Evolutionary conservation across 2,888 invertebrate genomes (phyloP).

Genomic region (Mimachlamys varia): DNA sequence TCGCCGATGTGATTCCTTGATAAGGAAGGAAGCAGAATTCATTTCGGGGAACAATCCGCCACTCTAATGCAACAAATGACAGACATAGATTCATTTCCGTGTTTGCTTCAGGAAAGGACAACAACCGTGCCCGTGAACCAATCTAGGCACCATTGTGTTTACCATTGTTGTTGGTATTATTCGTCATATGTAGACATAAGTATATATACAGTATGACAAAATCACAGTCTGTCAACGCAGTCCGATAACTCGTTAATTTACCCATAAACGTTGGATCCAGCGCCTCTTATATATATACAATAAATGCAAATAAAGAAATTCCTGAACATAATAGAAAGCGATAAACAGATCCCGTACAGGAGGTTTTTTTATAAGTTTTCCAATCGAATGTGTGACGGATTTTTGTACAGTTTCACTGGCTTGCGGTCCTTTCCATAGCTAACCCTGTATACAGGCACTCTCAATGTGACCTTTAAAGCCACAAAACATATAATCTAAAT

Average conservation of each 20-base stretch:
- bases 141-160: neutral
- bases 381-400: too few species aligned
- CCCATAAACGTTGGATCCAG: too few species aligned
- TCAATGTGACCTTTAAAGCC: neutral
- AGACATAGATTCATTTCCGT: neutral
- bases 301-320: too few species aligned
- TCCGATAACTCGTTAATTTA: too few species aligned
- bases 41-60: neutral
- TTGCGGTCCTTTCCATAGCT: neutral
- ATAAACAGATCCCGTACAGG: too few species aligned
- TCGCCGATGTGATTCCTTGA: neutral
- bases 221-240: too few species aligned
- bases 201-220: too few species aligned
- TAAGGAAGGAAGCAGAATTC: neutral
- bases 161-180: neutral
- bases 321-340: too few species aligned
- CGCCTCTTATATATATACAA: too few species aligned
- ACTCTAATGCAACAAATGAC: neutral
- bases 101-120: neutral
- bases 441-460: neutral
- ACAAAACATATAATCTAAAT: neutral
- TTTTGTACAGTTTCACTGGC: neutral
- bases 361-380: too few species aligned
- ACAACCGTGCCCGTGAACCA: neutral
- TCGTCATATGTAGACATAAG: neutral